phyloP scores from a whole-genome alignment of 2,113 vertebrate species.

The Gasterosteus nipponicus region DNA sequence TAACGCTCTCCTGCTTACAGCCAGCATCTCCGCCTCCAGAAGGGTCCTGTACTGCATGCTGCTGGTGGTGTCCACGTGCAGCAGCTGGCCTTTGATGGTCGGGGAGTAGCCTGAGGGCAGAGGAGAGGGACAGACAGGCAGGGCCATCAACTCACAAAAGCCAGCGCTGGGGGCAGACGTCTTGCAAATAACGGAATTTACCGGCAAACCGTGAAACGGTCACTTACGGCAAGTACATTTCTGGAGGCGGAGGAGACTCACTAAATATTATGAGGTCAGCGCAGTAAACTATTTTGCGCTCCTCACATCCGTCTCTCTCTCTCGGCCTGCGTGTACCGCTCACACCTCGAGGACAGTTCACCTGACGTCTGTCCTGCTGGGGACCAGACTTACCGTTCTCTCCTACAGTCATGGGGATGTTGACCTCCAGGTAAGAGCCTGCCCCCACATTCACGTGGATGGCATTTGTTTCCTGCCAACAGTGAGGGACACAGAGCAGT shows the following conservation, averaged over 20 bases:
- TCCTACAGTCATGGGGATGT: constrained; percentile 96
- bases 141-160: constrained; percentile 37
- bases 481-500: constrained; percentile 29
- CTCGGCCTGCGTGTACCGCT: not conserved
- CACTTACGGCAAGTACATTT: constrained; percentile 14
- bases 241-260: constrained; percentile 14
- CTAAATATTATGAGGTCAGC: constrained; percentile 14
- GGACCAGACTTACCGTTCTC: constrained; percentile 86
- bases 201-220: not conserved
- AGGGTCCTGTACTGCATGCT: constrained; percentile 98
- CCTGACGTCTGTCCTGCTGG: too few species aligned
- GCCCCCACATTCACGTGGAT: constrained; percentile 99
- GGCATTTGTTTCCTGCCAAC: constrained; percentile 94
- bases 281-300: constrained; percentile 2
- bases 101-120: constrained; percentile 88
- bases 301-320: not conserved
- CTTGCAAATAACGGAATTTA: constrained; percentile 1
- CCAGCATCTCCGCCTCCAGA: constrained; percentile 97
- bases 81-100: constrained; percentile 96
- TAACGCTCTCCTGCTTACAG: constrained; percentile 84
- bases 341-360: not conserved
- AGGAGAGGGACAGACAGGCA: constrained; percentile 1
- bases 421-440: constrained; percentile 98
- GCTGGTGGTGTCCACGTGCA: constrained; percentile 97
- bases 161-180: not conserved